Evolutionary conservation across 2,888 invertebrate species (phyloP).

Genomic region (Catonia carolina): DNA sequence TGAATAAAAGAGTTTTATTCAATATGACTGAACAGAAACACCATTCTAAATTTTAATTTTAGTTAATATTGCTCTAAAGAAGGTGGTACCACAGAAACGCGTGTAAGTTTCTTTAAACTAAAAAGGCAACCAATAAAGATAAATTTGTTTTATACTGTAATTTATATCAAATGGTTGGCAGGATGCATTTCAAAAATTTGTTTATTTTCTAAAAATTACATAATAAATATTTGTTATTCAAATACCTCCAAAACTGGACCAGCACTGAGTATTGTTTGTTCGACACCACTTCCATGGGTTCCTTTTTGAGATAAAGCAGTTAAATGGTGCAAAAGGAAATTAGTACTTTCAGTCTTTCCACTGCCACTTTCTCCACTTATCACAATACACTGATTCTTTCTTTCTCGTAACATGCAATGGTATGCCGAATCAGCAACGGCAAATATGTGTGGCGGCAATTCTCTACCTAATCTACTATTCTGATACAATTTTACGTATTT

Average conservation of each 20-base stretch:
- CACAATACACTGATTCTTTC: constrained; percentile 88
- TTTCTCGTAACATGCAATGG: constrained; percentile 87
- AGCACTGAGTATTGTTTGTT: constrained; percentile 91
- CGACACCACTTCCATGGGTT: constrained; percentile 89
- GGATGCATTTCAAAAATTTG: too few relatives aligned
- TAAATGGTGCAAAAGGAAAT: constrained; percentile 88
- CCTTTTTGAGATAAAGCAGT: constrained; percentile 93
- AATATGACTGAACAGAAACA: too few relatives aligned
- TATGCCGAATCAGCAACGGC: constrained; percentile 93
- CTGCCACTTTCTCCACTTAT: constrained; percentile 93
- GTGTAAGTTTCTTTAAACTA: too few relatives aligned
- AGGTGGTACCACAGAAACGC: too few relatives aligned
- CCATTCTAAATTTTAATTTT: too few relatives aligned
- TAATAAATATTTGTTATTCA: too few relatives aligned
- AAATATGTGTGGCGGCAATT: constrained; percentile 93
- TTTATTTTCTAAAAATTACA: too few relatives aligned
- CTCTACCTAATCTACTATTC: constrained; percentile 82
- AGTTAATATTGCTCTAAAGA: too few relatives aligned
- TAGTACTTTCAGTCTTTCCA: constrained; percentile 96
- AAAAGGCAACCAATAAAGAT: too few relatives aligned
- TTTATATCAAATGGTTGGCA: too few relatives aligned
- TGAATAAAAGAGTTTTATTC: too few relatives aligned
- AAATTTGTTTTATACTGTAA: too few relatives aligned
- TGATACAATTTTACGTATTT: constrained; percentile 95
- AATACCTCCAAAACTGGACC: constrained; percentile 88